A percentile compares a stretch with the other conserved stretches of the same genome.
Evolutionary conservation across 2,113 vertebrate species (phyloP).

Genomic region (Addax nasomaculatus): DNA sequence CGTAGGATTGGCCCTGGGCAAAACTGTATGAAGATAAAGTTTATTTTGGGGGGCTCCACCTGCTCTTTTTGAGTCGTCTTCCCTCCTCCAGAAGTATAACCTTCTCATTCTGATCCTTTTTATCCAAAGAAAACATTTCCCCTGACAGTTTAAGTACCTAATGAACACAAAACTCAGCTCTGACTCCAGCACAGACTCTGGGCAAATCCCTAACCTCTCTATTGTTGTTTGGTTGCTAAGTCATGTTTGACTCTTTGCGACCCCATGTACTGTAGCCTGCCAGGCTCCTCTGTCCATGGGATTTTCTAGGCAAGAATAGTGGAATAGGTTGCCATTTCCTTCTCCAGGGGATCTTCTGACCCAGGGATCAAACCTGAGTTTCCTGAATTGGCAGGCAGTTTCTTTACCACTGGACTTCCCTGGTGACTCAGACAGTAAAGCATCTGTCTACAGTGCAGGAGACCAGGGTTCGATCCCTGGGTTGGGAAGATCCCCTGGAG

Average conservation of each 20-base stretch:
- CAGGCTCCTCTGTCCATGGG: not conserved
- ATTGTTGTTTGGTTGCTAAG: not conserved
- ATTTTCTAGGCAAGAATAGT: not conserved
- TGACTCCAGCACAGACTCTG: not conserved
- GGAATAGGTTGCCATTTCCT: not conserved
- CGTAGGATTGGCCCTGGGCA: not conserved
- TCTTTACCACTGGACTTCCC: not conserved
- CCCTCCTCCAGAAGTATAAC: not conserved
- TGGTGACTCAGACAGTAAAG: too few species aligned
- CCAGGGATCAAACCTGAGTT: not conserved
- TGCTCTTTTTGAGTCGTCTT: not conserved
- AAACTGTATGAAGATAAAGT: not conserved
- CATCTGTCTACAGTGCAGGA: too few species aligned
- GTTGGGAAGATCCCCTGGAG: too few species aligned
- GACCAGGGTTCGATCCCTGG: too few species aligned
- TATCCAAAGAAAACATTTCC: not conserved
- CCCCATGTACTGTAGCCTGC: not conserved
- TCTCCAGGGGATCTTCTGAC: not conserved
- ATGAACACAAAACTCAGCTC: not conserved
- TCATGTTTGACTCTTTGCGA: not conserved
- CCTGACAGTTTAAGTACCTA: not conserved
- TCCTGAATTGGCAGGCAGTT: not conserved
- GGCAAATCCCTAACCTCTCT: not conserved
- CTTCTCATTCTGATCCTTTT: not conserved
- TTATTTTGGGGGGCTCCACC: not conserved